Percentiles rank a stretch among this genome's conserved stretches.
Conservation (phyloP, 2,797 vertebrate genomes). For the Leptoclinus maculatus region DNA sequence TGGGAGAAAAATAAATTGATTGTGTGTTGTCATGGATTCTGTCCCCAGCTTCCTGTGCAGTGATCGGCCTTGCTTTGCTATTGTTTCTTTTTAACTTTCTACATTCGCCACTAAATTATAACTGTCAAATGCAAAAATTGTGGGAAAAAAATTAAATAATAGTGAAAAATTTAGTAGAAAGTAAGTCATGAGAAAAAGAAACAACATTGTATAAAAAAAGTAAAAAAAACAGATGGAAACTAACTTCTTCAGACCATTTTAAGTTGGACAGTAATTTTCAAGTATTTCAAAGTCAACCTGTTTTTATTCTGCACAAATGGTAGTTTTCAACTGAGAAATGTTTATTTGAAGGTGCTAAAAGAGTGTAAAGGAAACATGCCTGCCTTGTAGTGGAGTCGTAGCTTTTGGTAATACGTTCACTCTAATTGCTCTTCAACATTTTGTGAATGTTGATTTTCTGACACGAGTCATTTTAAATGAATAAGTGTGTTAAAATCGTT, state of each 20-base stretch:
- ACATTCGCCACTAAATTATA: conserved; percentile 94
- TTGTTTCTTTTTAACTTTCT: conserved; percentile 95
- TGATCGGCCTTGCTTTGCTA: conserved; percentile 95
- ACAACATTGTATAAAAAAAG: conserved; percentile 74
- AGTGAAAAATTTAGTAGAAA: conserved; percentile 83
- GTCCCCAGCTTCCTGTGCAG: conserved; percentile 95
- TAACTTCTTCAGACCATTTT: conserved; percentile 89
- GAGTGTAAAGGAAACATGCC: conserved; percentile 93
- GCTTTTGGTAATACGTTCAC: conserved; percentile 92
- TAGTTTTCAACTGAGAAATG: conserved; percentile 94
- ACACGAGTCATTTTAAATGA: conserved; percentile 92
- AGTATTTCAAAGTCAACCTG: conserved; percentile 92
- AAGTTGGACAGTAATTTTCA: conserved; percentile 85
- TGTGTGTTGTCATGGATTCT: conserved; percentile 91
- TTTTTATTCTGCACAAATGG: conserved; percentile 94
- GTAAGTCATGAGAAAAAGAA: conserved; percentile 78
- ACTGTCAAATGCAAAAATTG: conserved; percentile 88
- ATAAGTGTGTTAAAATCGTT: conserved; percentile 96
- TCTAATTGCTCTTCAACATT: conserved; percentile 95
- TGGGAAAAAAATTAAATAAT: conserved; percentile 74
- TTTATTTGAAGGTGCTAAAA: conserved; percentile 97
- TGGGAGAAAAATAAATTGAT: conserved; percentile 81
- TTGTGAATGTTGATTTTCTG: conserved; percentile 98
- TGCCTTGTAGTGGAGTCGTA: conserved; percentile 97
- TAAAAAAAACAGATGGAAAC: conserved; percentile 80